These are phyloP conservation scores for Steatornis caripensis DNA, from an alignment of 2,113 vertebrate species.

Conservation along the genomic window DNA sequence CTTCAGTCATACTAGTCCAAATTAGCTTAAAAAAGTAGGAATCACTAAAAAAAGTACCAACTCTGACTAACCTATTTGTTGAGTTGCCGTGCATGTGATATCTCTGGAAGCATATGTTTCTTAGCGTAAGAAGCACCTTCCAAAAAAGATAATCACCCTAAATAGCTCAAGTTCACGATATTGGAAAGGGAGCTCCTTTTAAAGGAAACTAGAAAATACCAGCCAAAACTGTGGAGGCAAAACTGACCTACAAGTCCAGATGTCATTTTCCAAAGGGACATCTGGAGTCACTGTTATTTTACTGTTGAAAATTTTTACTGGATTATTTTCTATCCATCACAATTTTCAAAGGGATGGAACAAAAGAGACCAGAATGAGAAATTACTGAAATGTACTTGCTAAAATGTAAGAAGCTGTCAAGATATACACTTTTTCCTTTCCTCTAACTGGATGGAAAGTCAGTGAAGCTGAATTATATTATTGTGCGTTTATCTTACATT, in stretches of 20 bases:
- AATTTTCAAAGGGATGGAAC: neutral
- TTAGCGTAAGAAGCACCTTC: neutral
- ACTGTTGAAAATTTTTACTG: neutral
- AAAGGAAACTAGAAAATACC: neutral
- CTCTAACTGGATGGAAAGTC: neutral
- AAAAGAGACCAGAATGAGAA: neutral
- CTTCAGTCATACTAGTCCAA: neutral
- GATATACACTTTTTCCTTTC: neutral
- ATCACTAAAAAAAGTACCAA: neutral
- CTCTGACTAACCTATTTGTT: conserved; percentile 36
- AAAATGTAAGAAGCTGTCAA: neutral
- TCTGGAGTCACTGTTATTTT: neutral
- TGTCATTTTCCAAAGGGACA: neutral
- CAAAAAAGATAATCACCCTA: neutral
- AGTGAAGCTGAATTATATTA: neutral
- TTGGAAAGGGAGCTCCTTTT: neutral
- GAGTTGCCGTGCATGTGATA: neutral
- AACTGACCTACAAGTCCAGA: neutral
- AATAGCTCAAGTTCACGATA: neutral
- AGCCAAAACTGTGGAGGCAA: neutral
- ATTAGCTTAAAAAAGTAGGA: conserved; percentile 8
- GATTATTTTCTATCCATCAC: neutral
- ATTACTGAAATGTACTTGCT: neutral
- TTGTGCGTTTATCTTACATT: neutral
- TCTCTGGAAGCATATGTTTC: neutral